These are phyloP conservation scores for Pollenia amentaria DNA, from an alignment of 2,888 invertebrate species.

Conservation along the genomic window DNA sequence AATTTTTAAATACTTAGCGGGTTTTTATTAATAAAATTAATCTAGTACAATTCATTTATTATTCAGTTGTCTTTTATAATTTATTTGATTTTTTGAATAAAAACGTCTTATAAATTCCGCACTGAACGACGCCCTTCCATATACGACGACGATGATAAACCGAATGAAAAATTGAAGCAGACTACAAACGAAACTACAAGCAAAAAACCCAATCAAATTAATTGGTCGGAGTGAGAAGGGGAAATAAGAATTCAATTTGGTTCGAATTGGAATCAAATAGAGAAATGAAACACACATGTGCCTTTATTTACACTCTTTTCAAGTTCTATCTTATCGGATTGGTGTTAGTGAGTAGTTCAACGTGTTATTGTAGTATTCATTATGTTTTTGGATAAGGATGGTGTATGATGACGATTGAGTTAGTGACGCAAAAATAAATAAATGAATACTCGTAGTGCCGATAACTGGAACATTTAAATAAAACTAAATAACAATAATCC, in stretches of 20 bases:
- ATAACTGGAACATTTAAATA: too few relatives aligned
- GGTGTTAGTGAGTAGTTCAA: constrained; percentile 5
- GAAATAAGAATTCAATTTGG: constrained; percentile 62
- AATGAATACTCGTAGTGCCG: too few relatives aligned
- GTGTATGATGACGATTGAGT: too few relatives aligned
- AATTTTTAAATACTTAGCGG: neutral
- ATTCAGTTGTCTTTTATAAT: neutral
- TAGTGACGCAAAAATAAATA: too few relatives aligned
- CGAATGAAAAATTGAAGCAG: constrained; percentile 75
- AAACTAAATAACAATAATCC: too few relatives aligned
- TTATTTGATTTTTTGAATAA: constrained; percentile 26
- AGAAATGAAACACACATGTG: constrained; percentile 48
- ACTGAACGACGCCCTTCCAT: constrained; percentile 62
- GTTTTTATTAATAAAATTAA: neutral
- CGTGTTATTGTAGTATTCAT: too few relatives aligned
- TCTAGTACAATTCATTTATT: neutral
- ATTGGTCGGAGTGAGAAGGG: constrained; percentile 37
- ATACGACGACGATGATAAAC: constrained; percentile 74
- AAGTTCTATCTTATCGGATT: constrained; percentile 30
- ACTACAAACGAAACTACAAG: constrained; percentile 35
- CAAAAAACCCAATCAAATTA: constrained; percentile 10
- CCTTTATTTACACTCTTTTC: constrained; percentile 10
- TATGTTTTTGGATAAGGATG: too few relatives aligned
- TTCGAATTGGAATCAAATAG: constrained; percentile 68
- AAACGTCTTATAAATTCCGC: constrained; percentile 30